These are phyloP conservation scores for Fregetta grallaria DNA, from an alignment of 2,113 vertebrate genomes.

Conservation along the genomic window DNA sequence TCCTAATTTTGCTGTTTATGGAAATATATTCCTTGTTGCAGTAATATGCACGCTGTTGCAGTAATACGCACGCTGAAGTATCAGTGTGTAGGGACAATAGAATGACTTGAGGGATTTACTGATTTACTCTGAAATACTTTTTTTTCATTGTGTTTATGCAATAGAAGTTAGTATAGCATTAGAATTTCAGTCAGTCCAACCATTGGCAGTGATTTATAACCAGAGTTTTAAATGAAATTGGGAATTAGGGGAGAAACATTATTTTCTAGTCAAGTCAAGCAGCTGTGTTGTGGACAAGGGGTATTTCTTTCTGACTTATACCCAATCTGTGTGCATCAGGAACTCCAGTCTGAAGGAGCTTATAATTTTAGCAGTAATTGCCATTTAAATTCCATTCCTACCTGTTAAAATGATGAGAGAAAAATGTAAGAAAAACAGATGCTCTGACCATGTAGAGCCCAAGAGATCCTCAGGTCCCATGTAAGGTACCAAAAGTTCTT, in stretches of 20 bases:
- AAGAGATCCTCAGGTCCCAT: not conserved
- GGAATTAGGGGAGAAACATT: constrained; percentile 41
- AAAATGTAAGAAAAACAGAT: not conserved
- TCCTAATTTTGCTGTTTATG: constrained; percentile 9
- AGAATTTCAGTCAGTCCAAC: constrained; percentile 49
- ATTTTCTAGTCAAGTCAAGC: constrained; percentile 44
- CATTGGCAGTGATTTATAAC: constrained; percentile 62
- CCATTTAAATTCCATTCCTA: constrained; percentile 16
- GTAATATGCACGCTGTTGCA: not conserved
- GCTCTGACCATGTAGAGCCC: not conserved
- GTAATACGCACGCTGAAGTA: not conserved
- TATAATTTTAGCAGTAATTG: constrained; percentile 44
- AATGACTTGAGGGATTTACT: constrained; percentile 44
- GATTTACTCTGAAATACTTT: constrained; percentile 11
- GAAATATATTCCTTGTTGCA: not conserved
- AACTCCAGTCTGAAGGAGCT: not conserved
- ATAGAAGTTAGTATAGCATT: constrained; percentile 32
- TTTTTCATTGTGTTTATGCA: not conserved
- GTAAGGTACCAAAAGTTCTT: not conserved
- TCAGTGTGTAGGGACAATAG: not conserved
- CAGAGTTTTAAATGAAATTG: constrained; percentile 53
- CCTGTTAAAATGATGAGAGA: not conserved
- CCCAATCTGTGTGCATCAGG: not conserved
- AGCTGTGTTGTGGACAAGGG: constrained; percentile 1
- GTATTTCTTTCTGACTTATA: constrained; percentile 30